phyloP scores from a whole-genome alignment of 2,113 vertebrate genomes.

The Ranitomeya variabilis region DNA sequence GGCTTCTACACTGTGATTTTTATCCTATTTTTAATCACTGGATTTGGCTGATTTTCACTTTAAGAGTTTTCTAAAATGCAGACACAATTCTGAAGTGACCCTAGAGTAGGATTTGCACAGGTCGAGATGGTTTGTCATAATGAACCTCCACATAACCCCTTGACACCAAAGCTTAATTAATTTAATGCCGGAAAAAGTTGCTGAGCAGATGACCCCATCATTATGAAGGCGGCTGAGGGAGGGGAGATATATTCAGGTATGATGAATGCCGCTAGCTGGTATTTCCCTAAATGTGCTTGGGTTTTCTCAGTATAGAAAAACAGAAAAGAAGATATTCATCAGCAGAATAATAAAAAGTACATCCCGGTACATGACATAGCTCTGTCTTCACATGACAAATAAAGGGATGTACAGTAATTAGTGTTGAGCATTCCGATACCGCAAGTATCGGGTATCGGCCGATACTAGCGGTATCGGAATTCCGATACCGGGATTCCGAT shows the following conservation, averaged over 20 bases:
- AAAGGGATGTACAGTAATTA: neutral
- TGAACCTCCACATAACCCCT: slow-evolving; percentile 24
- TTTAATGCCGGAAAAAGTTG: neutral
- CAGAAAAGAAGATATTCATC: too few species aligned
- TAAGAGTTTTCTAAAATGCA: slow-evolving; percentile 12
- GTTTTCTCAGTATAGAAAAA: neutral
- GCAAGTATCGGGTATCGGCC: too few species aligned
- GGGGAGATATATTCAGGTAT: neutral
- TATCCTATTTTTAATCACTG: neutral
- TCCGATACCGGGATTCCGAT: too few species aligned
- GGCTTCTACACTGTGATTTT: neutral
- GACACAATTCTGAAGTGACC: neutral
- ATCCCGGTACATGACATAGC: too few species aligned
- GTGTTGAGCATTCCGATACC: too few species aligned
- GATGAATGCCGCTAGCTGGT: neutral
- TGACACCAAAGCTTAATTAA: slow-evolving; percentile 9
- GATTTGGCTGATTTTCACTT: neutral
- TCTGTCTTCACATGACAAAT: neutral
- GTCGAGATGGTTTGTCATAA: slow-evolving; percentile 19
- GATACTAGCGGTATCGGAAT: too few species aligned
- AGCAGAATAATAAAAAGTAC: too few species aligned
- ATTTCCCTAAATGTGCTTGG: neutral
- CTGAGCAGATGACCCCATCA: neutral
- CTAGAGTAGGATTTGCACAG: neutral
- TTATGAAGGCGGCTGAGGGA: neutral